Base-by-base conservation (phyloP, 37 sponge, comb jelly and placozoan genomes). In the Halichondria panicea region DNA sequence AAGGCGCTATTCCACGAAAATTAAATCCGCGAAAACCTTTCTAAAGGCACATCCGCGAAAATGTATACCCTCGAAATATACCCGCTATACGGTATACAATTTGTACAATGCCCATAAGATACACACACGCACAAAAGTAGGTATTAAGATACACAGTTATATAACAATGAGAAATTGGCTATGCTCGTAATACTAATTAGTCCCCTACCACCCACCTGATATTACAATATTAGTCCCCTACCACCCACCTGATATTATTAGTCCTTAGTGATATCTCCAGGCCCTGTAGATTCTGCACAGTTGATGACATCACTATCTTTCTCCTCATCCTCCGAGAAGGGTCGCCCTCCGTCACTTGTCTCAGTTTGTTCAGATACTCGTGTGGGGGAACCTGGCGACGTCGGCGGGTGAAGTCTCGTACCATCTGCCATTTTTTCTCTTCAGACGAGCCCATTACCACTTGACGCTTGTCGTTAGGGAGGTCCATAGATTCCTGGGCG, bases 201-300 rank as follows among this genome's bases (percentile, higher is more conserved):
- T n/a, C n/a, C n/a, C n/a, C n/a, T n/a, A n/a, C n/a, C n/a, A n/a
- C n/a, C n/a, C n/a, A 88, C 79, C 53, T 34, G 38, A 83, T 76
- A 32, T 77, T 61, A 57, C n/a, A n/a, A n/a, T n/a, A n/a, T n/a
- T n/a, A n/a, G n/a, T n/a, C 60, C 25, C 60, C 8, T 27, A 24
- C 25, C 6, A 70, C 74, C 52, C 40, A 92, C 84, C 60, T 57
- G 40, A 87, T 81, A 34, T 83, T 57, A 62, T 90, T 90, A n/a
- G 91, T 89, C 54, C 88, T 41, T 9, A 90, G 76, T 9, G 85
- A 90, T 43, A 90, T 94, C 52, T 81, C 85, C 56, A 94, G 42
- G 3, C 76, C 82, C 52, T 80, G 76, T 4, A 90, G 72, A 24
- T 44, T 50, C 53, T 68, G 74, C 24, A 83, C 34, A 15, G 70